Evolutionary conservation across 1,140 invertebrate genomes (phyloP).

Genomic region (Sipha flava): DNA sequence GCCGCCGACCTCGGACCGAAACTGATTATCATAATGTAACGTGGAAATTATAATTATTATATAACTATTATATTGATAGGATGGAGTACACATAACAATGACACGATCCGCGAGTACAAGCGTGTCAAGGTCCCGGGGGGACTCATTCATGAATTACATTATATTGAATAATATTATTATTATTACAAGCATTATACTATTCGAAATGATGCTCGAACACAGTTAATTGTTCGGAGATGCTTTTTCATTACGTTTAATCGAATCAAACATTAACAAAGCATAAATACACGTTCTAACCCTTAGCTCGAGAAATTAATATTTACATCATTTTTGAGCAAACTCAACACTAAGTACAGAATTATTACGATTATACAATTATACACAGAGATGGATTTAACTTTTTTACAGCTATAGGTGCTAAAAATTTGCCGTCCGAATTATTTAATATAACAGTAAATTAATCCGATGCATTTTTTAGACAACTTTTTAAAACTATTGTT

Average conservation of each 20-base stretch:
- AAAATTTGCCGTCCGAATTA: no score
- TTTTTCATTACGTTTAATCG: neutral
- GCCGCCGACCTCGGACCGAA: neutral
- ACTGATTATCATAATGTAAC: constrained; percentile 25
- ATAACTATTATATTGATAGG: constrained; percentile 17
- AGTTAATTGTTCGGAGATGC: neutral
- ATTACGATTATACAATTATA: no score
- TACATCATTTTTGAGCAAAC: no score
- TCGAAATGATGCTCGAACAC: neutral
- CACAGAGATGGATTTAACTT: no score
- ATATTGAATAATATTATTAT: neutral
- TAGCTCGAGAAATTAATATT: no score
- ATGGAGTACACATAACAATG: neutral
- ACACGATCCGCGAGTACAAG: constrained; percentile 23
- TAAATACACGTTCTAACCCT: neutral
- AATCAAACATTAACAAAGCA: neutral
- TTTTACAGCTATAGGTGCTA: no score
- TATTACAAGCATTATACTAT: neutral
- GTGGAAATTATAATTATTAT: constrained; percentile 23
- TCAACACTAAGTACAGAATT: no score
- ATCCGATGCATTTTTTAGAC: no score
- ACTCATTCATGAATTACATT: constrained; percentile 19
- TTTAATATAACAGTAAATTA: no score
- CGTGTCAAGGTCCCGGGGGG: constrained; percentile 10
- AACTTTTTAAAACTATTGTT: no score